phyloP scores from a whole-genome alignment of 2,888 invertebrate genomes.

The Lissonota sp. region DNA sequence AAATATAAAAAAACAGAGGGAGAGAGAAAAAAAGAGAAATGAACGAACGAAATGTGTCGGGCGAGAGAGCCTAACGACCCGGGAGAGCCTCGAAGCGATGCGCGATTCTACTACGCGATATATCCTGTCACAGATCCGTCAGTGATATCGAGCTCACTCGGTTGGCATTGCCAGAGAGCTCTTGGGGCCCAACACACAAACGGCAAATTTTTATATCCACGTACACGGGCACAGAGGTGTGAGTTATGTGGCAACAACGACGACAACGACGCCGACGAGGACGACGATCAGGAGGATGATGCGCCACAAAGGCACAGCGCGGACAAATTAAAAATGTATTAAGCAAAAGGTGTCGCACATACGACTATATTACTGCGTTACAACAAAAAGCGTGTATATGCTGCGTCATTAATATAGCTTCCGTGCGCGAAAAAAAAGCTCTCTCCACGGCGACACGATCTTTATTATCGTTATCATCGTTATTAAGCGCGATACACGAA shows the following conservation, averaged over 20 bases:
- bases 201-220: slow-evolving; percentile 17
- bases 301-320: slow-evolving; percentile 43
- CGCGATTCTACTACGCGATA: slow-evolving; percentile 81
- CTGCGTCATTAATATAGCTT: slow-evolving; percentile 64
- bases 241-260: no score
- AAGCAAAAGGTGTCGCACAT: slow-evolving; percentile 73
- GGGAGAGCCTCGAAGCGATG: slow-evolving; percentile 53
- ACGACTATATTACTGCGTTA: slow-evolving; percentile 37
- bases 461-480: slow-evolving; percentile 34
- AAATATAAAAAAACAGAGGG: slow-evolving; percentile 31
- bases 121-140: slow-evolving; percentile 80
- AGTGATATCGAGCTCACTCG: slow-evolving; percentile 76
- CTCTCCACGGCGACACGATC: slow-evolving; percentile 35
- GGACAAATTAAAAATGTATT: slow-evolving; percentile 81
- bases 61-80: slow-evolving; percentile 79
- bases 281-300: slow-evolving; percentile 52
- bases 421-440: slow-evolving; percentile 48
- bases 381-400: slow-evolving; percentile 14
- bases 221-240: slow-evolving; percentile 23
- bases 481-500: slow-evolving; percentile 8
- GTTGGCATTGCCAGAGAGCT: slow-evolving; percentile 52
- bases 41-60: slow-evolving; percentile 44
- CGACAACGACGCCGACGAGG: no score
- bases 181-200: slow-evolving; percentile 43
- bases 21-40: slow-evolving; percentile 19